These are phyloP conservation scores for Fragum whitleyi DNA, from an alignment of 2,888 invertebrate species.

Conservation along the genomic window DNA sequence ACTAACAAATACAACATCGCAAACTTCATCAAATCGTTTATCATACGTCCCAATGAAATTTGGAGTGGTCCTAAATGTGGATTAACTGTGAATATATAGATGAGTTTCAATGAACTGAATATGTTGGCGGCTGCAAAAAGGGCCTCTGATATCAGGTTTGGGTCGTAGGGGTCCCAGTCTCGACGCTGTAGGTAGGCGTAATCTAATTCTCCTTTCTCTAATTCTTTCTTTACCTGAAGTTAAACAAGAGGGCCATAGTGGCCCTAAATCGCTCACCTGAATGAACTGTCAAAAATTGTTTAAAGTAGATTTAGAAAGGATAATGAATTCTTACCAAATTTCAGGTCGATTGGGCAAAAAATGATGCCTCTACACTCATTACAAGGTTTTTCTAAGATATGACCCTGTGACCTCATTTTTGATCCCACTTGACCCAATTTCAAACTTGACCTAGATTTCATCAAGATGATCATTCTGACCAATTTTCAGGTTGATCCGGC, in stretches of 20 bases:
- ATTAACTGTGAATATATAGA: conserved; percentile 96
- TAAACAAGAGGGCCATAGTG: neutral
- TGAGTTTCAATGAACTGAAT: conserved; percentile 95
- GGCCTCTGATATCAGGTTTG: conserved; percentile 92
- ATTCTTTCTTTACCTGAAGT: conserved; percentile 74
- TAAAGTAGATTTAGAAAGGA: too few species aligned
- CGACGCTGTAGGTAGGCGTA: conserved; percentile 87
- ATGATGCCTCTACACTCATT: too few species aligned
- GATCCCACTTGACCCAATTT: too few species aligned
- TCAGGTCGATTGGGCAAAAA: too few species aligned
- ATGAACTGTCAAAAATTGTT: too few species aligned
- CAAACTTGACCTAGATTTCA: too few species aligned
- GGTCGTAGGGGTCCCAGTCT: conserved; percentile 99
- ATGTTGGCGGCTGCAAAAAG: conserved; percentile 99
- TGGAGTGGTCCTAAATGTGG: conserved; percentile 96
- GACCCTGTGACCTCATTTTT: too few species aligned
- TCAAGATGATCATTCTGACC: too few species aligned
- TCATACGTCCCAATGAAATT: conserved; percentile 93
- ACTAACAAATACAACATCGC: conserved; percentile 92
- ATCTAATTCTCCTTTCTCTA: conserved; percentile 58
- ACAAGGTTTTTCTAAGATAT: too few species aligned
- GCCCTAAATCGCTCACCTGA: too few species aligned
- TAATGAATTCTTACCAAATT: too few species aligned
- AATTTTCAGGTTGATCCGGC: too few species aligned
- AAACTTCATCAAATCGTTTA: conserved; percentile 95